A percentile compares a stretch with the other conserved stretches of the same genome.
Evolutionary conservation across 2,888 invertebrate genomes (phyloP).

Genomic region (Mythimna vitellina): DNA sequence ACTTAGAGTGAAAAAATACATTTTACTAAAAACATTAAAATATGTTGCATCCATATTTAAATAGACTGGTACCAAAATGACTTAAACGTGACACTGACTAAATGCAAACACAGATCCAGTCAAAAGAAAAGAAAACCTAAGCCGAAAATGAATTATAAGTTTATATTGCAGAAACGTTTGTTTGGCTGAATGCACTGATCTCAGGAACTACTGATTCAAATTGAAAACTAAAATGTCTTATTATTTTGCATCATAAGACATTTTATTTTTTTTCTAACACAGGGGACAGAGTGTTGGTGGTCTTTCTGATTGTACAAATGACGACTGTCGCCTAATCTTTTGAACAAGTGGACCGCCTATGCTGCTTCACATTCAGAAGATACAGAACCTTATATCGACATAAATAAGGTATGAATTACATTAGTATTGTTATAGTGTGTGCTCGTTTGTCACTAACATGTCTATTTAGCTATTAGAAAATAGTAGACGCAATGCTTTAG

Average conservation of each 20-base stretch:
- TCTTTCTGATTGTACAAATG: constrained; percentile 58
- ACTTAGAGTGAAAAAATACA: too few relatives aligned
- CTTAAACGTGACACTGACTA: too few relatives aligned
- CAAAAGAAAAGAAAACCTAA: too few relatives aligned
- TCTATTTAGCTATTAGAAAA: constrained; percentile 29
- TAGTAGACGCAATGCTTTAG: constrained; percentile 51
- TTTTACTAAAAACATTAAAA: too few relatives aligned
- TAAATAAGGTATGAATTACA: too few relatives aligned
- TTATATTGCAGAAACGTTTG: too few relatives aligned
- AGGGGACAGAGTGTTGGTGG: constrained; percentile 44
- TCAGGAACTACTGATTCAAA: too few relatives aligned
- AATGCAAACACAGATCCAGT: too few relatives aligned
- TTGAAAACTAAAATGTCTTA: neutral
- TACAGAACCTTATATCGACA: neutral
- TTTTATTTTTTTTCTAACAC: constrained; percentile 16
- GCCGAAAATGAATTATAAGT: too few relatives aligned
- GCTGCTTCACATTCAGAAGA: neutral
- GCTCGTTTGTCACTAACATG: constrained; percentile 47
- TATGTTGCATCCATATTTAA: too few relatives aligned
- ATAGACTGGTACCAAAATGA: too few relatives aligned
- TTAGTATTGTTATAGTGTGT: constrained; percentile 11
- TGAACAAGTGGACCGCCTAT: constrained; percentile 31
- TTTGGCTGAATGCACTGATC: too few relatives aligned
- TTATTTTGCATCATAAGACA: constrained; percentile 8
- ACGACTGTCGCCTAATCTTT: constrained; percentile 43